Conservation (phyloP, 1,140 invertebrate species). For the Limonius californicus region DNA sequence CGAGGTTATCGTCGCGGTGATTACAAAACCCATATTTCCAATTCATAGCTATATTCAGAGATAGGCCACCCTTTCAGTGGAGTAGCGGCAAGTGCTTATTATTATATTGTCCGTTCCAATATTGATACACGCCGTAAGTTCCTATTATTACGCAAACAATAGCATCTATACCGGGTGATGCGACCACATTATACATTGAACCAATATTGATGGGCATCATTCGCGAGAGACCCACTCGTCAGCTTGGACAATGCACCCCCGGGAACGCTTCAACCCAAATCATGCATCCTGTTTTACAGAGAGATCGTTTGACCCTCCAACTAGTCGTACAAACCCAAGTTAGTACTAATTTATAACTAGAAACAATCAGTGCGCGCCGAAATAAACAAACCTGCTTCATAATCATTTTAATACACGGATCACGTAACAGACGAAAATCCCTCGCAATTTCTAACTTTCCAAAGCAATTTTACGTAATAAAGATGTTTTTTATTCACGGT, state of each 20-base stretch:
- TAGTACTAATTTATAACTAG: neutral
- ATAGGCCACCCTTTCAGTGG: neutral
- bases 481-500: too few relatives aligned
- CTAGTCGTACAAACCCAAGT: neutral
- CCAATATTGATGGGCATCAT: conserved; percentile 30
- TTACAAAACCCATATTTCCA: neutral
- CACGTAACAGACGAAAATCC: too few relatives aligned
- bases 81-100: neutral
- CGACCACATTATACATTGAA: conserved; percentile 25
- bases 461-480: too few relatives aligned
- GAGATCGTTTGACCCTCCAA: conserved; percentile 2
- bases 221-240: conserved; percentile 31
- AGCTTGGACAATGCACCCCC: conserved; percentile 27
- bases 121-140: conserved; percentile 1
- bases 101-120: neutral
- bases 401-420: too few relatives aligned
- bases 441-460: too few relatives aligned
- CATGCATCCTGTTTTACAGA: conserved; percentile 17
- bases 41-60: neutral
- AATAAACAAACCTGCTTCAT: too few relatives aligned
- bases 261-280: conserved; percentile 24
- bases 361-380: too few relatives aligned
- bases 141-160: conserved; percentile 30
- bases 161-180: conserved; percentile 21
- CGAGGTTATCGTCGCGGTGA: neutral